phyloP scores from a whole-genome alignment of 1,140 invertebrate genomes.

The Drosophila mojavensis region DNA sequence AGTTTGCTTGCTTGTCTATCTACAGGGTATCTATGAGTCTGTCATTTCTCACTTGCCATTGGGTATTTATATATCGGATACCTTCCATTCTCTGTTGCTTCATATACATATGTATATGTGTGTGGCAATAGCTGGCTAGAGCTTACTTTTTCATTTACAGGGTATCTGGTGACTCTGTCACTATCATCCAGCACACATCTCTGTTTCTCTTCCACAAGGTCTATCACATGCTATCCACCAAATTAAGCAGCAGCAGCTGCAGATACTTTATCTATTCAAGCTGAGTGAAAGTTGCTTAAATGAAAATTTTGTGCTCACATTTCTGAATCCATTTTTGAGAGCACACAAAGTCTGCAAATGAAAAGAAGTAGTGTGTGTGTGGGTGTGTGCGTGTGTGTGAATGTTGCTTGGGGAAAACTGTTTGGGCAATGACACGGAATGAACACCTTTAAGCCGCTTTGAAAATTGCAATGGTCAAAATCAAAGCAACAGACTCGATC shows the following conservation, averaged over 20 bases:
- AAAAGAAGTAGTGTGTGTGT: neutral
- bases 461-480: constrained; percentile 78
- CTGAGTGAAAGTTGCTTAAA: neutral
- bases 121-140: no score
- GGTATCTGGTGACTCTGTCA: no score
- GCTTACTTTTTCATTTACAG: no score
- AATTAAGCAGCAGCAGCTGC: neutral
- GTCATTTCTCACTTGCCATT: no score
- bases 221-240: neutral
- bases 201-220: neutral
- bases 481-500: constrained; percentile 48
- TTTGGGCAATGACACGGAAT: constrained; percentile 69
- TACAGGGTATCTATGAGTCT: no score
- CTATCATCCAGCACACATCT: no score
- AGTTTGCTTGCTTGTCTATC: no score
- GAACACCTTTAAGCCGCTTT: constrained; percentile 81
- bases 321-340: neutral
- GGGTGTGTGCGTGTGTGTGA: neutral
- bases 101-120: no score
- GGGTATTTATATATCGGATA: no score
- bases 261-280: neutral
- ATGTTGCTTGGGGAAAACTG: constrained; percentile 1
- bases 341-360: neutral
- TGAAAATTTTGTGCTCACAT: neutral
- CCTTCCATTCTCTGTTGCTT: no score